A percentile compares a stretch with the other conserved stretches of the same genome.
Conservation (phyloP, 2,888 invertebrate genomes). For the Eristalis intricaria region DNA sequence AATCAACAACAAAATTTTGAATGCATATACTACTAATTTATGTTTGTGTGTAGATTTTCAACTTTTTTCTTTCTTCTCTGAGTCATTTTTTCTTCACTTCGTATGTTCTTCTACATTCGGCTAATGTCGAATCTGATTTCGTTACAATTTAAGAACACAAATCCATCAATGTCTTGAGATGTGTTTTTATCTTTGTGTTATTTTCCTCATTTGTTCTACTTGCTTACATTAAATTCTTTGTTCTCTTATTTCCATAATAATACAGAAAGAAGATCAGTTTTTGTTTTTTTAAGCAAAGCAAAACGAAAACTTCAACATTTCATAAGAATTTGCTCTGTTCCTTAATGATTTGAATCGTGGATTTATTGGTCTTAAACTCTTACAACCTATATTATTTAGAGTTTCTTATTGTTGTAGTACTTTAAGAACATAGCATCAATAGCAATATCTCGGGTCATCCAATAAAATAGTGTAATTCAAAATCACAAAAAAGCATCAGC, state of each 20-base stretch:
- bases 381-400: too few relatives aligned
- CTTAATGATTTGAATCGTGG: too few relatives aligned
- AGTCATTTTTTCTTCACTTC: neutral
- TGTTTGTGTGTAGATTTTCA: neutral
- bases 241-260: neutral
- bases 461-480: too few relatives aligned
- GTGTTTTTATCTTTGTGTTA: neutral
- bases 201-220: neutral
- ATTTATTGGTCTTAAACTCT: too few relatives aligned
- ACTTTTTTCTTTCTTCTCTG: neutral
- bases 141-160: conserved; percentile 23
- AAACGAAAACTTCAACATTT: neutral
- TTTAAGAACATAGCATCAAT: too few relatives aligned
- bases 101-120: neutral
- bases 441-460: too few relatives aligned
- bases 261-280: neutral
- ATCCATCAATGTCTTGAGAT: conserved; percentile 35
- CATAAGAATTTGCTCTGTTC: too few relatives aligned
- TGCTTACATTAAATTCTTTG: neutral
- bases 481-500: too few relatives aligned
- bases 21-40: neutral
- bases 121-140: neutral
- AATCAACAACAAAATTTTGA: neutral
- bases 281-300: neutral
- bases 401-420: too few relatives aligned